These are phyloP conservation scores for Synanthedon vespiformis DNA, from an alignment of 2,888 invertebrate genomes.

Conservation along the genomic window DNA sequence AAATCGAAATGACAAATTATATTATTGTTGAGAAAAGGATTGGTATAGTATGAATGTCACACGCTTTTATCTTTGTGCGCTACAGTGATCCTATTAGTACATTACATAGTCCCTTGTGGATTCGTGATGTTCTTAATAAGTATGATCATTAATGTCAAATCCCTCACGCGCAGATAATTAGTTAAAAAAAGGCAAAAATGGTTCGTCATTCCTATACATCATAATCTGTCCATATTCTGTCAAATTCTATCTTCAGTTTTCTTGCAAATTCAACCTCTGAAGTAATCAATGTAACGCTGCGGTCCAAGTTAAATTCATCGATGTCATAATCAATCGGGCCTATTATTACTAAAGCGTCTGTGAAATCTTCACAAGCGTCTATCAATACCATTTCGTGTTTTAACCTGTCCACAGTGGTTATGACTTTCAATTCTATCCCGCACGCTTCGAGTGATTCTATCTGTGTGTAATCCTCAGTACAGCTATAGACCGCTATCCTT, in stretches of 20 bases:
- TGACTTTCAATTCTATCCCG: constrained; percentile 35
- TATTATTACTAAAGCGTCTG: constrained; percentile 32
- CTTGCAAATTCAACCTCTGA: constrained; percentile 26
- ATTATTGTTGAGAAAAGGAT: too few relatives aligned
- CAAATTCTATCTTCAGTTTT: constrained; percentile 34
- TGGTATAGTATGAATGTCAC: too few relatives aligned
- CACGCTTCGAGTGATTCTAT: constrained; percentile 21
- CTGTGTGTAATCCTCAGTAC: constrained; percentile 18
- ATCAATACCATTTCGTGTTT: constrained; percentile 44
- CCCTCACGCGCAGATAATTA: too few relatives aligned
- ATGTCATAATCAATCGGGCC: constrained; percentile 38
- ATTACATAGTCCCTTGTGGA: too few relatives aligned
- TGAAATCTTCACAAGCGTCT: constrained; percentile 18
- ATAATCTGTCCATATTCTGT: constrained; percentile 31
- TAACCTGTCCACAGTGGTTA: constrained; percentile 23
- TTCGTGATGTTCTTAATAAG: too few relatives aligned
- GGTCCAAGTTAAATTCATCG: constrained; percentile 25
- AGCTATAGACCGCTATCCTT: constrained; percentile 30
- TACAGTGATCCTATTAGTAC: too few relatives aligned
- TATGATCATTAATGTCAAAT: too few relatives aligned
- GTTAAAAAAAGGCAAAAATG: too few relatives aligned
- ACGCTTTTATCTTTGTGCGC: too few relatives aligned
- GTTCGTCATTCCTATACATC: too few relatives aligned
- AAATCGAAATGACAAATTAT: too few relatives aligned
- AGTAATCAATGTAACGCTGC: constrained; percentile 34